phyloP scores from a whole-genome alignment of 2,888 invertebrate species.

The Mycalesis mineus region DNA sequence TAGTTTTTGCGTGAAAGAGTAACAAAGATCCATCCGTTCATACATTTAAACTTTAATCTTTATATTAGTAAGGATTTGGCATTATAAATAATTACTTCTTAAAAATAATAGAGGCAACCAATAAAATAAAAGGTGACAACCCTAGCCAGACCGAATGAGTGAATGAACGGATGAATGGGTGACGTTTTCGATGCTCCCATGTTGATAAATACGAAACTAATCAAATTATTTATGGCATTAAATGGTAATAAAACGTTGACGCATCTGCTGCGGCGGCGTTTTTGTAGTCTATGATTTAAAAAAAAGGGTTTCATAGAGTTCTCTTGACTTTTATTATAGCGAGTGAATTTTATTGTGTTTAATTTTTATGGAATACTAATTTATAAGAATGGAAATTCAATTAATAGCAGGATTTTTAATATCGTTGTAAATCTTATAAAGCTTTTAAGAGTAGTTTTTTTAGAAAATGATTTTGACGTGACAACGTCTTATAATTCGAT shows the following conservation, averaged over 20 bases:
- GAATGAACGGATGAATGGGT: slow-evolving; percentile 52
- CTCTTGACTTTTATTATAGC: slow-evolving; percentile 5
- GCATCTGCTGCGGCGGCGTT: slow-evolving; percentile 52
- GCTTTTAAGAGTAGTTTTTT: no score
- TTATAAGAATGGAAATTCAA: not conserved
- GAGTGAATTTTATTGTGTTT: not conserved
- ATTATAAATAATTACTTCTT: no score
- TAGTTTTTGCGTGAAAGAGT: no score
- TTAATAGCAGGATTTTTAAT: not conserved
- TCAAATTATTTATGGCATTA: slow-evolving; percentile 78
- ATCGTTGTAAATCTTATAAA: no score
- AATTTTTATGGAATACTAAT: not conserved
- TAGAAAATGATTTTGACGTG: no score
- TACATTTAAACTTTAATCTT: no score
- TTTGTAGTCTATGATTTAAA: slow-evolving; percentile 24
- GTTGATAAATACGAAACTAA: slow-evolving; percentile 77
- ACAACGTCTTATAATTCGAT: no score
- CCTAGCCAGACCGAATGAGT: slow-evolving; percentile 31
- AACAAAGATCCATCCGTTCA: no score
- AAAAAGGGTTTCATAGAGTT: slow-evolving; percentile 32
- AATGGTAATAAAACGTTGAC: slow-evolving; percentile 61
- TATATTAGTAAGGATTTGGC: no score
- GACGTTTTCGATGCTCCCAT: slow-evolving; percentile 74
- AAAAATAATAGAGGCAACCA: no score
- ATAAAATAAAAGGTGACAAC: not conserved